phyloP scores from a whole-genome alignment of 2,888 invertebrate genomes.

The Agrochola circellaris region DNA sequence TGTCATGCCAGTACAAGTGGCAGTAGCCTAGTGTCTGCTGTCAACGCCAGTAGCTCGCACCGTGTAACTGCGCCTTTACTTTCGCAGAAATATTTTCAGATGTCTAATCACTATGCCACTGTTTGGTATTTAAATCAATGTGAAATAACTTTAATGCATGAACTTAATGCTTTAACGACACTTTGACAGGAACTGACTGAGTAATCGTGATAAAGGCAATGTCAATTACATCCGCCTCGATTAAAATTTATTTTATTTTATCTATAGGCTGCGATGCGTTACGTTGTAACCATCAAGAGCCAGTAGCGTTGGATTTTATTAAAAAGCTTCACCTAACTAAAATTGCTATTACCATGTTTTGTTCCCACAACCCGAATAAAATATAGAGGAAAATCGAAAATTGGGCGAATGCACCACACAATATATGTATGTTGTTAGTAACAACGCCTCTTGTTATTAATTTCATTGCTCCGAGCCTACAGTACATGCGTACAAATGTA shows the following conservation, averaged over 20 bases:
- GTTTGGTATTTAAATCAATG: neutral
- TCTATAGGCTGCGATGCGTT: neutral
- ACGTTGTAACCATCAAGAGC: neutral
- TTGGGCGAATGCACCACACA: neutral
- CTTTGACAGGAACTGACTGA: neutral
- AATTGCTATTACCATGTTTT: neutral
- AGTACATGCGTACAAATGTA: conserved; percentile 27
- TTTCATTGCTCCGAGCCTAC: neutral
- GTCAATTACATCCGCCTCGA: neutral
- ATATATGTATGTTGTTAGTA: neutral
- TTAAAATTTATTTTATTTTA: neutral
- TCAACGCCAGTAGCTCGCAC: too few species aligned
- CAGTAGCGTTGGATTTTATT: neutral
- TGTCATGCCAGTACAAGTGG: too few species aligned
- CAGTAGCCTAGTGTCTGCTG: too few species aligned
- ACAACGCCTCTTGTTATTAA: conserved; percentile 4
- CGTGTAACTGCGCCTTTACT: too few species aligned
- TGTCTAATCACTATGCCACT: neutral
- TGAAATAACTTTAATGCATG: neutral
- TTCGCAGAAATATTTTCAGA: neutral
- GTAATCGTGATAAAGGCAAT: neutral
- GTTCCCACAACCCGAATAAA: neutral
- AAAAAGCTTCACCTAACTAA: neutral
- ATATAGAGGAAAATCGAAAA: neutral
- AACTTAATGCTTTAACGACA: neutral